phyloP scores from a whole-genome alignment of 2,113 vertebrate species.

The Ptilonorhynchus violaceus region DNA sequence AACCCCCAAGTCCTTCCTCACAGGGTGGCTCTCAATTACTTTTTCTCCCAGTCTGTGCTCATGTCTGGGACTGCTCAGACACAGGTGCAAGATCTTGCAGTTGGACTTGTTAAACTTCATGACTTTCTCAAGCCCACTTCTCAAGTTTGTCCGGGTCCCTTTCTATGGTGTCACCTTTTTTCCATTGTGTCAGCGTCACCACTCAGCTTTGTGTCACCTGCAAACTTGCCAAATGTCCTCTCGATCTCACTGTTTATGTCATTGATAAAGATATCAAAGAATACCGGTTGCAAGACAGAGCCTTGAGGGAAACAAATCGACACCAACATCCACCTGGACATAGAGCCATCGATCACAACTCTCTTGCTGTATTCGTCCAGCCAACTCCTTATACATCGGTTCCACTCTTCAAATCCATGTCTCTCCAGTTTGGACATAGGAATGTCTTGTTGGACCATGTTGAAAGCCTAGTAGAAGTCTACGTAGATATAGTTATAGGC shows the following conservation, averaged over 20 bases:
- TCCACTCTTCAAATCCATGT: background rate
- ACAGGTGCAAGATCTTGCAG: background rate
- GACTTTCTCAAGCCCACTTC: fast-evolving
- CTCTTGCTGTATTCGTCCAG: background rate
- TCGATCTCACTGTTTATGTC: fast-evolving
- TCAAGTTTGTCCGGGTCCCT: background rate
- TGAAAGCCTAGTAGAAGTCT: background rate
- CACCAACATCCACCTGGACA: fast-evolving
- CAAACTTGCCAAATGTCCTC: background rate
- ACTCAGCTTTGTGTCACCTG: background rate
- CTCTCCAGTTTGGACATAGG: background rate
- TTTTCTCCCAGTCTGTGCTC: background rate
- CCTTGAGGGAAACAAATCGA: background rate
- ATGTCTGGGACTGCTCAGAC: fast-evolving
- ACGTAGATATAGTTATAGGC: background rate
- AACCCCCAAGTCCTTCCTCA: background rate
- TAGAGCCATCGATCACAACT: background rate
- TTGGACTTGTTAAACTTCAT: background rate
- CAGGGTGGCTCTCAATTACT: background rate
- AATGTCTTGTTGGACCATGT: background rate
- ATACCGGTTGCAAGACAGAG: background rate
- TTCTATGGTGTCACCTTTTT: background rate
- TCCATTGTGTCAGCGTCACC: background rate
- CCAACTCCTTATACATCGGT: background rate
- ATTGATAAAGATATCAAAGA: background rate